Base-by-base conservation (phyloP, 1,140 invertebrate genomes). In the Cydia strobilella region DNA sequence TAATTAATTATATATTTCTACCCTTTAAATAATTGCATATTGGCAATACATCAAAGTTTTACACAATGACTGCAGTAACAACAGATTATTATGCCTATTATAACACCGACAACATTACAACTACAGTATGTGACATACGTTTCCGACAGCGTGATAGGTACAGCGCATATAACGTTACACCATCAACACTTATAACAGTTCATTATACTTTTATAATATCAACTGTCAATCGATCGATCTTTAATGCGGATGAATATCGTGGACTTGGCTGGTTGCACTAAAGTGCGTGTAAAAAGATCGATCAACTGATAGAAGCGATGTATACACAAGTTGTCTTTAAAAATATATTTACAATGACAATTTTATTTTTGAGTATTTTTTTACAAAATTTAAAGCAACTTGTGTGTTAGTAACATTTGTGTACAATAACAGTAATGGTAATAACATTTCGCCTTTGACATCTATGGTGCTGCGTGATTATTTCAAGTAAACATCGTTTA, bases 111-210 rank as follows among this genome's bases (percentile, higher is more conserved):
- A 69, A 69, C n/a, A n/a, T n/a, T n/a, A n/a, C 65, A 23, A 69
- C 65, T 69, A 69, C 65, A 35, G 15, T 69, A 69, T 69, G 65
- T 69, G 65, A 69, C 65, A 69, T 39, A 69, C 65, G 65, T 69
- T 18, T 66, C 65, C 65, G 18, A 69, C 18, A 39, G 65, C 65
- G 65, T 69, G 65, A 69, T 69, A 69, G 27, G 65, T 69, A 69
- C 65, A 69, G 65, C 65, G 65, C 65, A 42, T 42, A 39, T 31
- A 69, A 69, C 65, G 65, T 69, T 69, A 69, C 65, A 69, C 65
- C 65, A 69, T 69, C 31, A 39, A 69, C 65, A 69, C 65, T 69
- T 69, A 63, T 63, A 69, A 69, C 65, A 69, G 27, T 69, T 69
- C 27, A 69, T 69, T 42, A 35, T 69, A 69, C 65, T 69, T 27